Evolutionary conservation across 2,113 vertebrate genomes (phyloP).

Genomic region (Todiramphus chloris): DNA sequence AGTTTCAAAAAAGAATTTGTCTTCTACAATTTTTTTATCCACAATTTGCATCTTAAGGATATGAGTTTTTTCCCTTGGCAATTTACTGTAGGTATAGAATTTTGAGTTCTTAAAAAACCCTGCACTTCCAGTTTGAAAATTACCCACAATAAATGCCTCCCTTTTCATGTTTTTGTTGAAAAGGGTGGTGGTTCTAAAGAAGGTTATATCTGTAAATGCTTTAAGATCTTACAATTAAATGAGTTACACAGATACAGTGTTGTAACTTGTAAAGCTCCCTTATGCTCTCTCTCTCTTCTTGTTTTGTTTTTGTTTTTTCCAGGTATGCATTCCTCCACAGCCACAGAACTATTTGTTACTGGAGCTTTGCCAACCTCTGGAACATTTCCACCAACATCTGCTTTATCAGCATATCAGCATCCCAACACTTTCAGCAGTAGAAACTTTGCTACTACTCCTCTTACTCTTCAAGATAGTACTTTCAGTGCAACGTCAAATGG

Average conservation of each 20-base stretch:
- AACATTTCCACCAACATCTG: conserved; percentile 89
- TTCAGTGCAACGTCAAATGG: conserved; percentile 92
- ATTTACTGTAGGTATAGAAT: background rate
- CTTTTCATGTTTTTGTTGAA: background rate
- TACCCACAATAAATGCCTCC: background rate
- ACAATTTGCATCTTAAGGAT: background rate
- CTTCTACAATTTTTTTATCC: background rate
- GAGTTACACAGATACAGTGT: background rate
- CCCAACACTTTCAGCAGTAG: conserved; percentile 88
- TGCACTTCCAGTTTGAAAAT: background rate
- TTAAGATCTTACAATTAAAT: background rate
- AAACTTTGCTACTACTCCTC: conserved; percentile 87
- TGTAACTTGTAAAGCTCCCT: background rate
- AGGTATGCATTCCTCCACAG: conserved; percentile 92
- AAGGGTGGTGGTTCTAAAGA: background rate
- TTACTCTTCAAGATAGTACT: conserved; percentile 89
- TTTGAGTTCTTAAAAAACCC: background rate
- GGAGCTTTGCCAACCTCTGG: conserved; percentile 92
- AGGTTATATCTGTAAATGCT: background rate
- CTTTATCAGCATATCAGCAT: conserved; percentile 91
- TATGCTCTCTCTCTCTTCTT: conserved; percentile 55
- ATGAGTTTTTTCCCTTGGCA: background rate
- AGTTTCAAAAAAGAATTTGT: background rate
- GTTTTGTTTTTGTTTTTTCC: conserved; percentile 61
- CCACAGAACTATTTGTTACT: conserved; percentile 92